Evolutionary conservation across 2,113 vertebrate genomes (phyloP).

Genomic region (Cnemophilus loriae): DNA sequence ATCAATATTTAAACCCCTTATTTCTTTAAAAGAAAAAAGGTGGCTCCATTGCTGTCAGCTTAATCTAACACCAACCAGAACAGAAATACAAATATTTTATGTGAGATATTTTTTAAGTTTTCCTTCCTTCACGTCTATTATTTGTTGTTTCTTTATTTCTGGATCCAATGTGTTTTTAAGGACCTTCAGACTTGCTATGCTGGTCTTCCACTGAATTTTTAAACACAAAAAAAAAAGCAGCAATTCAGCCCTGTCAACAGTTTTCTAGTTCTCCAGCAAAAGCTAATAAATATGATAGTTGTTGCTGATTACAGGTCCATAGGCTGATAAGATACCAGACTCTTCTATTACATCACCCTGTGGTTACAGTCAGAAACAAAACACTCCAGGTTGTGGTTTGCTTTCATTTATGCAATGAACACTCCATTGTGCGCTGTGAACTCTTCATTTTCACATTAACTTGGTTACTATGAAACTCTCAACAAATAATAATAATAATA

Average conservation of each 20-base stretch:
- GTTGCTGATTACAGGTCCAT: neutral
- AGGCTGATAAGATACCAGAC: neutral
- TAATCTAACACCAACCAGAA: neutral
- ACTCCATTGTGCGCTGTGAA: neutral
- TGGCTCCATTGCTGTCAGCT: neutral
- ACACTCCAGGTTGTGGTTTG: neutral
- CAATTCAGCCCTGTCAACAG: neutral
- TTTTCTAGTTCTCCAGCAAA: neutral
- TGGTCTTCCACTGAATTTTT: neutral
- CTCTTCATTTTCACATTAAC: neutral
- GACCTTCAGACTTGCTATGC: neutral
- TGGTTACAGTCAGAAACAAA: neutral
- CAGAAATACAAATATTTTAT: neutral
- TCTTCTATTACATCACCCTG: neutral
- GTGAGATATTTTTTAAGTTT: neutral
- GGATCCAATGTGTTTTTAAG: neutral
- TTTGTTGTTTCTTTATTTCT: neutral
- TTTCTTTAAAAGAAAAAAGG: neutral
- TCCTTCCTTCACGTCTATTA: accelerated
- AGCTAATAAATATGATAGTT: neutral
- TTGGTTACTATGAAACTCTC: neutral
- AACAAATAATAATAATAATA: neutral
- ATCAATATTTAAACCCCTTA: neutral
- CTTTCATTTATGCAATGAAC: neutral
- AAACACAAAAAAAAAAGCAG: neutral